Base-by-base conservation (phyloP, 2,797 vertebrate species). In the Australoheros facetus region DNA sequence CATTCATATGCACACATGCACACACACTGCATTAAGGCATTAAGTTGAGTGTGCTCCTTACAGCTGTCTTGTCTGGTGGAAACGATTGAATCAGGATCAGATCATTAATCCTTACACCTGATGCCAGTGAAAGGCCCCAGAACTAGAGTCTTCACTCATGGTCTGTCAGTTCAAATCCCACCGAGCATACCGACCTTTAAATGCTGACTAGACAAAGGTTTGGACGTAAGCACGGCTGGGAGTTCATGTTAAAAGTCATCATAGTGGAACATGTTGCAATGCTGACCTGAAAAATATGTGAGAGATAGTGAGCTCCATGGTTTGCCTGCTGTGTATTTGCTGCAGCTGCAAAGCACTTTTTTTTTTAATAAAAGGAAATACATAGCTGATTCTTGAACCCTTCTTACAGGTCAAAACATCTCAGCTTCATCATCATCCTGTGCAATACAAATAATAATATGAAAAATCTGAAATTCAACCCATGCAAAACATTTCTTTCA, bases 91-190 rank as follows among this genome's bases (percentile, higher is more conserved):
- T 88, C 62, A 70, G 82, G 78, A 84, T 84, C 71, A 82, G 72
- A 76, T 89, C 81, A 87, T 90, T 92, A 92, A 89, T 89, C 83
- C 72, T 56, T 34, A 76, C 37, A 9, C 82, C 77, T 64, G 72
- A 77, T 86, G 80, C 80, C 75, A 77, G 75, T 17, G 79, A 83
- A 89, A 73, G 66, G 76, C 74, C 76, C 19, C 4, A 10, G 69
- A 82, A 77, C 7, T 81, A 82, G 62, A 73, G 79, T 78, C 66
- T 42, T 79, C 51, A 80, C 56, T 73, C 73, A 30, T 71, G 21
- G 72, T 60, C 81, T 81, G 81, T 87, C 86, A 77, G 81, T 79
- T 90, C 74, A 75, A 72, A 91, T 87, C 75, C 79, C 72, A 82
- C 62, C 42, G 45, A 82, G 73, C 78, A 66, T 45, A 26, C 37